These are phyloP conservation scores for Jacana jacana DNA, from an alignment of 2,113 vertebrate species.

Conservation along the genomic window DNA sequence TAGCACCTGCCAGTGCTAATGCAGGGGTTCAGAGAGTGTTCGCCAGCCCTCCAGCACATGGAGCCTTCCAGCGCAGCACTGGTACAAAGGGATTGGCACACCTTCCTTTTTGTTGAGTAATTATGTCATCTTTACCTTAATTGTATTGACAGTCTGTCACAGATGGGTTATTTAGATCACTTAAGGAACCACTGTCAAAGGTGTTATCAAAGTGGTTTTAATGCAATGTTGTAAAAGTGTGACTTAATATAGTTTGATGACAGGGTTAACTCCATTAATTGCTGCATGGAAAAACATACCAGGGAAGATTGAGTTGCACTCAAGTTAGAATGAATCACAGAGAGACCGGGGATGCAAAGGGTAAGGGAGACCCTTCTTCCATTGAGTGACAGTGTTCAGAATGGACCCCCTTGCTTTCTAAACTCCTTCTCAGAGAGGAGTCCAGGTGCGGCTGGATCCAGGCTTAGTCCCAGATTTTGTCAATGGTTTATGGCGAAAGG, in stretches of 20 bases:
- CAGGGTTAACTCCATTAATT: not conserved
- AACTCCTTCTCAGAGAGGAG: not conserved
- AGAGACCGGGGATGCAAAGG: not conserved
- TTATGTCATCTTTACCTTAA: not conserved
- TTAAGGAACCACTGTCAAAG: not conserved
- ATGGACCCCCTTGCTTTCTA: not conserved
- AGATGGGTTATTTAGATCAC: not conserved
- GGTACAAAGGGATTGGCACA: too few relatives aligned
- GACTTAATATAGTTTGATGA: not conserved
- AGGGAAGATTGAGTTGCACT: not conserved
- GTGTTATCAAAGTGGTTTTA: not conserved
- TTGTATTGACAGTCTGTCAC: not conserved
- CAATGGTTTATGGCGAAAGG: not conserved
- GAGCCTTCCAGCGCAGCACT: not conserved
- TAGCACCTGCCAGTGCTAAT: rapidly evolving
- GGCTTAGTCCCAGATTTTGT: not conserved
- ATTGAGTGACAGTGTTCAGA: not conserved
- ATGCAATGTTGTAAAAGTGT: not conserved
- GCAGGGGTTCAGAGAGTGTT: rapidly evolving
- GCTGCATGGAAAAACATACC: not conserved
- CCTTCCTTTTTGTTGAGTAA: rapidly evolving
- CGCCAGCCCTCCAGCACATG: not conserved
- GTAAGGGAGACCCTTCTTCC: not conserved
- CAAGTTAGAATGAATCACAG: not conserved
- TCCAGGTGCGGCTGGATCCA: not conserved